Evolutionary conservation across 2,797 vertebrate species (phyloP).

Genomic region (Vultur gryphus): DNA sequence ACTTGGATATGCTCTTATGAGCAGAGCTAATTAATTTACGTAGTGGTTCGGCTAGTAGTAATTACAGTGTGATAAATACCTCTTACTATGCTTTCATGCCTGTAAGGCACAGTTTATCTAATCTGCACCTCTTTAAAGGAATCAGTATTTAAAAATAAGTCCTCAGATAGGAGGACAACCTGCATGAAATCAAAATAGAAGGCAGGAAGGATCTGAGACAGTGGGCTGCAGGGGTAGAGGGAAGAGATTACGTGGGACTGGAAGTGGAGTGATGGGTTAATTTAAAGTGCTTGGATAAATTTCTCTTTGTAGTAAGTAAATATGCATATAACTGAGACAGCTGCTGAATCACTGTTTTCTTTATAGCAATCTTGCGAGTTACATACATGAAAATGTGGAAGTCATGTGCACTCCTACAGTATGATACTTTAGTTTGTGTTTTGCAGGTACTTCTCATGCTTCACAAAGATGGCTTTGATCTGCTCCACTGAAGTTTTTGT

Average conservation of each 20-base stretch:
- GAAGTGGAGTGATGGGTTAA: neutral
- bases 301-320: neutral
- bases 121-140: neutral
- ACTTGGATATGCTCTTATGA: neutral
- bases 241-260: neutral
- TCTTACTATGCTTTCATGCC: neutral
- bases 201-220: neutral
- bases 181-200: neutral
- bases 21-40: neutral
- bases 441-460: neutral
- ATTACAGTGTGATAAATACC: neutral
- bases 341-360: neutral
- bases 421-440: neutral
- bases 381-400: neutral
- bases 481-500: neutral
- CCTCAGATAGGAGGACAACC: neutral
- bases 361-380: neutral
- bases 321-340: neutral
- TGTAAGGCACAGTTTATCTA: neutral
- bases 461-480: neutral
- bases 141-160: neutral
- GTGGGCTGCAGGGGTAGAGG: neutral
- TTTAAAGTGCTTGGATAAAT: neutral
- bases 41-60: neutral
- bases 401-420: neutral